These are phyloP conservation scores for Drosophila nigricruria DNA, from an alignment of 2,888 invertebrate species.

Conservation along the genomic window DNA sequence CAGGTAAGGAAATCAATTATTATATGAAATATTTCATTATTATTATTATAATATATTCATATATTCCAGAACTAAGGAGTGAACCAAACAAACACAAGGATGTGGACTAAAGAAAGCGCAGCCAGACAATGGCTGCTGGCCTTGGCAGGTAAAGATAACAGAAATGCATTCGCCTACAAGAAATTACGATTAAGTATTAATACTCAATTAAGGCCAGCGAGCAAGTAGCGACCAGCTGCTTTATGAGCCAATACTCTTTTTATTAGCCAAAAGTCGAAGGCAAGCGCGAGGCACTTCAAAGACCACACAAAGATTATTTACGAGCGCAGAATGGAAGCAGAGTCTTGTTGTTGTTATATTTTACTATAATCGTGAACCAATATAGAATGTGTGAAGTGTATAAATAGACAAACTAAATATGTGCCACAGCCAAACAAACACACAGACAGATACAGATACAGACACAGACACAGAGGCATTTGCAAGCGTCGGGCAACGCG, in stretches of 20 bases:
- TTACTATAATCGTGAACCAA: slow-evolving; percentile 46
- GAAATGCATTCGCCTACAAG: not conserved
- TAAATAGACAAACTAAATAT: slow-evolving; percentile 37
- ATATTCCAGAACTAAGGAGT: slow-evolving; percentile 4
- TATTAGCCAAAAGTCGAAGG: slow-evolving; percentile 38
- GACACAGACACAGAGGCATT: not conserved
- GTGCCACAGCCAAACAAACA: slow-evolving; percentile 15
- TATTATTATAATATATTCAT: not conserved
- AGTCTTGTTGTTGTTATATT: slow-evolving; percentile 24
- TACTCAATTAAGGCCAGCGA: slow-evolving; percentile 10
- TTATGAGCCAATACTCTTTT: slow-evolving; percentile 39
- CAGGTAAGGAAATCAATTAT: slow-evolving; percentile 12
- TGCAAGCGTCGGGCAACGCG: slow-evolving; percentile 8
- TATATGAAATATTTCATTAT: not conserved
- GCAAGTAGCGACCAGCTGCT: slow-evolving; percentile 27
- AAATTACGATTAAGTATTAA: slow-evolving; percentile 13
- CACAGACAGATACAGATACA: slow-evolving; percentile 15
- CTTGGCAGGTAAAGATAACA: slow-evolving; percentile 77
- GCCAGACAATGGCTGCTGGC: slow-evolving; percentile 77
- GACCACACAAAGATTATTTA: slow-evolving; percentile 22
- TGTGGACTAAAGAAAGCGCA: slow-evolving; percentile 58
- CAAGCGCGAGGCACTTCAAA: slow-evolving; percentile 22
- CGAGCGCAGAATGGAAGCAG: slow-evolving; percentile 15
- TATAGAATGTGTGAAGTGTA: slow-evolving; percentile 55
- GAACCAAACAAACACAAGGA: slow-evolving; percentile 31